These are phyloP conservation scores for Cepaea nemoralis DNA, from an alignment of 1,140 invertebrate species.

Conservation along the genomic window DNA sequence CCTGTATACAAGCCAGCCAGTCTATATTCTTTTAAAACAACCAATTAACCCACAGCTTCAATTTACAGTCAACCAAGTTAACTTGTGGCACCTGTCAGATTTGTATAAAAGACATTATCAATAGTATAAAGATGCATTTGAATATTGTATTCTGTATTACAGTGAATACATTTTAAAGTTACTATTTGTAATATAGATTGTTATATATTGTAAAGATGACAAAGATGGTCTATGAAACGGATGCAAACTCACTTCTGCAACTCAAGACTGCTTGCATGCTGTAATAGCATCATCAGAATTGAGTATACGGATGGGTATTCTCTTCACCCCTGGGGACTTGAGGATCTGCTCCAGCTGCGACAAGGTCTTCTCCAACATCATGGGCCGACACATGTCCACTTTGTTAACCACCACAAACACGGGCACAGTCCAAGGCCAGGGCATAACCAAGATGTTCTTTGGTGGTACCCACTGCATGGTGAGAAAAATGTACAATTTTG, in stretches of 20 bases:
- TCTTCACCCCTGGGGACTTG: slow-evolving; percentile 97
- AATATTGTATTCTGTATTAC: too few relatives aligned
- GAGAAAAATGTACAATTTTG: too few relatives aligned
- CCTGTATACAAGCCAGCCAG: too few relatives aligned
- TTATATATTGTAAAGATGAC: neutral
- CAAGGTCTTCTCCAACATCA: slow-evolving; percentile 95
- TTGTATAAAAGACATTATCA: too few relatives aligned
- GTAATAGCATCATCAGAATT: slow-evolving; percentile 93
- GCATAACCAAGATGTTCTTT: slow-evolving; percentile 98
- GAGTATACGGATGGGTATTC: slow-evolving; percentile 95
- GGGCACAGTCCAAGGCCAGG: slow-evolving; percentile 93
- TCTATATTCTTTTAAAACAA: too few relatives aligned
- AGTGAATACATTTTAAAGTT: too few relatives aligned
- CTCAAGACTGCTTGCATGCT: slow-evolving; percentile 97
- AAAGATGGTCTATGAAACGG: neutral
- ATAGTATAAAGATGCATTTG: too few relatives aligned
- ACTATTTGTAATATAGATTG: too few relatives aligned
- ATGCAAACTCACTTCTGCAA: slow-evolving; percentile 83
- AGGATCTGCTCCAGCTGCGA: slow-evolving; percentile 91
- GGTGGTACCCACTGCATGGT: slow-evolving; percentile 86
- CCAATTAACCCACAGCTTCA: too few relatives aligned
- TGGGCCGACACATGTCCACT: slow-evolving; percentile 98
- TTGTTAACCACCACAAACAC: slow-evolving; percentile 99
- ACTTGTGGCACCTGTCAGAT: too few relatives aligned
- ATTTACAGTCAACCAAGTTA: too few relatives aligned